These are phyloP conservation scores for Diarsia mendica DNA, from an alignment of 2,888 invertebrate species.

Conservation along the genomic window DNA sequence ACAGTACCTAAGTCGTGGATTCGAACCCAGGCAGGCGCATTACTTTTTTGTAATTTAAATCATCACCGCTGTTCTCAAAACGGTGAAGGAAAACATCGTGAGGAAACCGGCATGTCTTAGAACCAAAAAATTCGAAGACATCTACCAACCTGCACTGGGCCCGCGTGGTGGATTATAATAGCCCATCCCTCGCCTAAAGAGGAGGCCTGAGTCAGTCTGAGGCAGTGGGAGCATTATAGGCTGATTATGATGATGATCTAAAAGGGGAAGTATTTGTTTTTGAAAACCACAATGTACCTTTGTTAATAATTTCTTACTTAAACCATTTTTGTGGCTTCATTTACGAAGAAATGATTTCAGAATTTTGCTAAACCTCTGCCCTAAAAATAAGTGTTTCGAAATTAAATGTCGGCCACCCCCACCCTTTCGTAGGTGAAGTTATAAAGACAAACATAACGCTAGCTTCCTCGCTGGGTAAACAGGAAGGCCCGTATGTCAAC, in stretches of 20 bases:
- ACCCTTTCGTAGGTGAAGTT: conserved; percentile 37
- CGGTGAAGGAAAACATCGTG: too few species aligned
- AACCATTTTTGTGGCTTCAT: background rate
- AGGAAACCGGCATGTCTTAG: too few species aligned
- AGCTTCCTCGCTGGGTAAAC: conserved; percentile 46
- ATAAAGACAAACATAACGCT: conserved; percentile 52
- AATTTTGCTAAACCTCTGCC: background rate
- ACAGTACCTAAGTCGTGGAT: too few species aligned
- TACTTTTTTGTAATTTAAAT: too few species aligned
- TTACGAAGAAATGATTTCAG: background rate
- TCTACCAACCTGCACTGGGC: too few species aligned
- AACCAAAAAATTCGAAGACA: too few species aligned
- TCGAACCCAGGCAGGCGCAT: too few species aligned
- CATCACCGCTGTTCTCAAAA: too few species aligned
- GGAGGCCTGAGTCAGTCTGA: too few species aligned
- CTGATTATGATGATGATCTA: background rate
- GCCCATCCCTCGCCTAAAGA: too few species aligned
- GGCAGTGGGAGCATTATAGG: too few species aligned
- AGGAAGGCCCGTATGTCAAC: conserved; percentile 52
- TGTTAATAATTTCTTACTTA: background rate
- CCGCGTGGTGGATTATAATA: too few species aligned
- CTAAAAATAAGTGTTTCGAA: conserved; percentile 6
- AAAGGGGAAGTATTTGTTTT: background rate
- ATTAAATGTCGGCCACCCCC: conserved; percentile 24
- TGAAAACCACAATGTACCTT: background rate